Conservation (phyloP, 2,113 vertebrate genomes). For the Salminus brasiliensis region DNA sequence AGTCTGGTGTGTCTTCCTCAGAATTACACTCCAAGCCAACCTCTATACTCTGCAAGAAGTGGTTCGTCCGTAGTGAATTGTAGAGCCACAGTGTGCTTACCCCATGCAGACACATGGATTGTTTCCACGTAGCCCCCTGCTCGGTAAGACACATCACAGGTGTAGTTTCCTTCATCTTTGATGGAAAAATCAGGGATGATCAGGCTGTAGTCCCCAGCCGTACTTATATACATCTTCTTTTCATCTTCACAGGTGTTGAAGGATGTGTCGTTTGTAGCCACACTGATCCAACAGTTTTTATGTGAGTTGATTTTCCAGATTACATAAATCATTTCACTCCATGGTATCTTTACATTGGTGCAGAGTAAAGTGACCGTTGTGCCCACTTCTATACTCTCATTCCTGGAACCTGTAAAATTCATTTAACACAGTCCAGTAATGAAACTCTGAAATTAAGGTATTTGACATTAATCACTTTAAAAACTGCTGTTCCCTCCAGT, state of each 20-base stretch:
- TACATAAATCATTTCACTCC: conserved; percentile 57
- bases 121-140: background rate
- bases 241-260: conserved; percentile 56
- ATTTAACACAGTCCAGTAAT: background rate
- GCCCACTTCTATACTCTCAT: conserved; percentile 40
- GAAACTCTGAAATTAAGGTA: too few relatives aligned
- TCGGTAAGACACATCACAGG: conserved; percentile 54
- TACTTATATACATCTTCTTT: conserved; percentile 50
- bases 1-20: too few relatives aligned
- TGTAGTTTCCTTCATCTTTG: conserved; percentile 66
- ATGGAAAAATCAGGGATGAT: conserved; percentile 65
- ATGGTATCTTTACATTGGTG: conserved; percentile 39
- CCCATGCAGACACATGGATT: conserved; percentile 2
- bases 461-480: too few relatives aligned
- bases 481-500: too few relatives aligned
- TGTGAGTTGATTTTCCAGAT: conserved; percentile 61
- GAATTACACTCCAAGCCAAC: too few relatives aligned
- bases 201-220: conserved; percentile 48
- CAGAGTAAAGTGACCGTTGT: conserved; percentile 61
- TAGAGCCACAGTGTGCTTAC: background rate
- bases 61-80: too few relatives aligned
- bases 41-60: too few relatives aligned
- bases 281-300: conserved; percentile 36
- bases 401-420: conserved; percentile 54
- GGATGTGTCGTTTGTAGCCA: rapidly evolving